phyloP scores from a whole-genome alignment of 2,113 vertebrate genomes.

The Callipepla californica region DNA sequence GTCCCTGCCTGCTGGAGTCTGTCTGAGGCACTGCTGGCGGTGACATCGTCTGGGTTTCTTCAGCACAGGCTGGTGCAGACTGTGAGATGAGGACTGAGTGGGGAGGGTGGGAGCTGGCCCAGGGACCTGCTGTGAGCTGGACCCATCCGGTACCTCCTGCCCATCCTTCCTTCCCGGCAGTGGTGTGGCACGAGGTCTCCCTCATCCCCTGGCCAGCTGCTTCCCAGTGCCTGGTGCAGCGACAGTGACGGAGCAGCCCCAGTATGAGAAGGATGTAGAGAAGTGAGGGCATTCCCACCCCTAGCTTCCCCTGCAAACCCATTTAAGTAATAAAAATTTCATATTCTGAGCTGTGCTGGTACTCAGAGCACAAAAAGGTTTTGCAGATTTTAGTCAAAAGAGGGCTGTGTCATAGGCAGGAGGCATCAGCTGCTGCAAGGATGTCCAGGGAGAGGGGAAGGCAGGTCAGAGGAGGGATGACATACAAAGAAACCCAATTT shows the following conservation, averaged over 20 bases:
- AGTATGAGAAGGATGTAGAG: background rate
- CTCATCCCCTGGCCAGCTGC: background rate
- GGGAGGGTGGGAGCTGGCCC: background rate
- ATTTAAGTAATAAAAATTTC: slow-evolving; percentile 43
- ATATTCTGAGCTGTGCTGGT: background rate
- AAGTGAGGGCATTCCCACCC: background rate
- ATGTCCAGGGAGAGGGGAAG: background rate
- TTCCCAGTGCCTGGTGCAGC: background rate
- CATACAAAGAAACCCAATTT: background rate
- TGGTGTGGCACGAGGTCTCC: background rate
- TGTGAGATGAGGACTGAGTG: background rate
- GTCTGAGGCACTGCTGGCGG: slow-evolving; percentile 13
- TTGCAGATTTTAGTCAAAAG: background rate
- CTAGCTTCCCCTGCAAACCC: background rate
- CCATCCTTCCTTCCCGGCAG: background rate
- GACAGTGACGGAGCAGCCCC: background rate
- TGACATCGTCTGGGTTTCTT: background rate
- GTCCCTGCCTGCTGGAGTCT: slow-evolving; percentile 27
- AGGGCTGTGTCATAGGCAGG: background rate
- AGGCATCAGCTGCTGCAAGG: background rate
- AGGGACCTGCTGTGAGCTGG: rapidly evolving
- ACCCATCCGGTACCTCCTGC: background rate
- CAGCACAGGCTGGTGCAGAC: background rate
- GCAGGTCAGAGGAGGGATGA: background rate
- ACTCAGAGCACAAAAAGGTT: background rate